Evolutionary conservation across 1,140 invertebrate genomes (phyloP), one percentile per base, ranked within the genome.

Genomic region (Cyrtorhinus lividipennis): DNA sequence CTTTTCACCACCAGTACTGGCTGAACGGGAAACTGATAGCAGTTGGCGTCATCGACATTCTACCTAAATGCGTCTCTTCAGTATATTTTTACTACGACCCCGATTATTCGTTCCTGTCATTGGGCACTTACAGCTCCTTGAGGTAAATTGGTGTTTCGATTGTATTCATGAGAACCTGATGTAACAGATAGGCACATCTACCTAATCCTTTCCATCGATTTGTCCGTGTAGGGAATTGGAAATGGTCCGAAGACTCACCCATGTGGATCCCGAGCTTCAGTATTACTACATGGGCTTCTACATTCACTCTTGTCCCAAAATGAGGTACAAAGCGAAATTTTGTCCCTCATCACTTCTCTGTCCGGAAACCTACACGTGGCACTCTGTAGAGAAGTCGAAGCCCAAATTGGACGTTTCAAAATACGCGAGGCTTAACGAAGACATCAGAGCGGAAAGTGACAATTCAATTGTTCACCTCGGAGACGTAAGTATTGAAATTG

Each of bases 1-100:
- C 93, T 0, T 99, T 93, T 75, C 96, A 99, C 77, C 92, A 97
- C 70, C 94, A 98, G 71, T 99, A 98, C 74, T 88, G 92, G 82
- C 71, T 98, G 22, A 89, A 98, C 75, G 88, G 84, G 12, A 84
- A 88, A 74, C 74, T 99, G 48, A 90, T 99, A 69, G 95, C 94
- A 20, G 93, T 99, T 13, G 95, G 89, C 13, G 95, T 99, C 0
- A 82, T 99, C 56, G 97, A 99, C 71, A 89, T 99, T 69, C 79
- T 99, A 65, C 93, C 95, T 0, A 77, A 78, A 59, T 95, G 92
- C 74, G 76, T 98, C 10, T 98, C 95, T 13, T 97, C 95, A n/a
- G 95, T 98, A 0, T 99, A 99, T 74, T 93, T 99, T 70, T 99
- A 91, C 75, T 99, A 99, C 73, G 93, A 99, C 78, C 94, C 95